A percentile compares a stretch with the other conserved stretches of the same genome.
Evolutionary conservation across 1,140 invertebrate genomes (phyloP).

Genomic region (Brachionus manjavacas): DNA sequence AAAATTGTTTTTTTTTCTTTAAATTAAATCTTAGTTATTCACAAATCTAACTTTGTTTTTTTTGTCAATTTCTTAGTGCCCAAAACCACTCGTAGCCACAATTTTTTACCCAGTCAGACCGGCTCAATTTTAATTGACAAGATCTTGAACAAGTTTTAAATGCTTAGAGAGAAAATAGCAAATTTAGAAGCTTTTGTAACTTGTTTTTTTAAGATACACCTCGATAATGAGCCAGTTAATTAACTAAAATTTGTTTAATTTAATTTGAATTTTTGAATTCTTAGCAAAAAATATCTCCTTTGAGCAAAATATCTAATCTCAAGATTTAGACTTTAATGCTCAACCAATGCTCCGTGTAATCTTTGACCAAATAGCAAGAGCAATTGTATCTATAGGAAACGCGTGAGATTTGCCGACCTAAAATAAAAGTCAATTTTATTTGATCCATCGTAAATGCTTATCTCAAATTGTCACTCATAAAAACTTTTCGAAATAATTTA

Average conservation of each 20-base stretch:
- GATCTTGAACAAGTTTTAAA: background rate
- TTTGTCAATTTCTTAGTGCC: background rate
- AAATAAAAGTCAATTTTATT: constrained; percentile 1
- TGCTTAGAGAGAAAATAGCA: background rate
- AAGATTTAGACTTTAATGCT: background rate
- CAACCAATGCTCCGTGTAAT: background rate
- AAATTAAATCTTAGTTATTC: background rate
- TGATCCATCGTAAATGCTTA: background rate
- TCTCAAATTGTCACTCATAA: background rate
- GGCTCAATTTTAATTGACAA: constrained; percentile 22
- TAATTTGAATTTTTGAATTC: background rate
- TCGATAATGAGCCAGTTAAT: background rate
- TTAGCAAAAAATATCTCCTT: background rate
- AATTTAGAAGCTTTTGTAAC: background rate
- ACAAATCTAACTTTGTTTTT: constrained; percentile 35
- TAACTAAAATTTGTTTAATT: constrained; percentile 1
- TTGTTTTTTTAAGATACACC: constrained; percentile 1
- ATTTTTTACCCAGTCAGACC: background rate
- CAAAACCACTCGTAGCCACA: background rate
- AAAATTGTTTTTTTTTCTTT: background rate
- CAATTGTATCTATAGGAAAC: background rate
- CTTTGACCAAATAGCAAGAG: background rate
- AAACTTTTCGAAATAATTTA: background rate
- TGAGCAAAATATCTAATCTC: background rate
- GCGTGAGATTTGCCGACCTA: background rate